Conservation (phyloP, 2,113 vertebrate genomes). For the Emydura subglobosa region DNA sequence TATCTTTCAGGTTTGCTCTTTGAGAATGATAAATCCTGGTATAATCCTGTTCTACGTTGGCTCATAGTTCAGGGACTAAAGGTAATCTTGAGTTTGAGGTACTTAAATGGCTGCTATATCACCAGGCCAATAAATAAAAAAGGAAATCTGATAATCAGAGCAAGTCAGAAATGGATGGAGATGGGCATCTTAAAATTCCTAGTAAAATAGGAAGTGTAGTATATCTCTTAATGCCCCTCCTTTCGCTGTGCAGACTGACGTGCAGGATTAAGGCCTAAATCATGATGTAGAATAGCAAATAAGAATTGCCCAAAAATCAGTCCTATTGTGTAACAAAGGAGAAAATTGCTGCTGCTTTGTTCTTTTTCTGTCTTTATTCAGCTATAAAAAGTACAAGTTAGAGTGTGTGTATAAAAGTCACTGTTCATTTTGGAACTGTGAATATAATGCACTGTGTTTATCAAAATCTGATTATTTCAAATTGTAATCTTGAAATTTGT, state of each 20-base stretch:
- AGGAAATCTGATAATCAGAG: slow-evolving; percentile 4
- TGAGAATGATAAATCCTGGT: not conserved
- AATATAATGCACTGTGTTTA: not conserved
- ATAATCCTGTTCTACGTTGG: not conserved
- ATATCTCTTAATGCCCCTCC: too few relatives aligned
- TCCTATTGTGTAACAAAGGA: not conserved
- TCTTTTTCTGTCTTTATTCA: rapidly evolving
- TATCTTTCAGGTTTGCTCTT: not conserved
- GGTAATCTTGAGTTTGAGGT: not conserved
- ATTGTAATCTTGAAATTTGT: not conserved
- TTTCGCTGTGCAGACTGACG: too few relatives aligned
- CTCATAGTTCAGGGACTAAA: not conserved
- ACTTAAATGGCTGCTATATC: slow-evolving; percentile 5
- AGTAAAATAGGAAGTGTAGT: not conserved
- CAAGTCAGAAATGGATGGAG: slow-evolving; percentile 32
- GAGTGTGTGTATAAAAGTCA: not conserved
- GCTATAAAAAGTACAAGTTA: not conserved
- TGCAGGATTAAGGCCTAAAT: not conserved
- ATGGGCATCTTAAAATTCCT: not conserved
- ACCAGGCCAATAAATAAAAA: not conserved
- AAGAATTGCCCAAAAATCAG: not conserved
- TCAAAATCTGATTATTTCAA: not conserved
- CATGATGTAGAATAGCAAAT: not conserved
- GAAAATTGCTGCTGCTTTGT: not conserved
- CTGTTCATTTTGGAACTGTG: not conserved